Evolutionary conservation across 53 echinoderm and acorn worm species (phyloP), one percentile per base, ranked within the genome.

Genomic region (Temnopleurus reevesii): DNA sequence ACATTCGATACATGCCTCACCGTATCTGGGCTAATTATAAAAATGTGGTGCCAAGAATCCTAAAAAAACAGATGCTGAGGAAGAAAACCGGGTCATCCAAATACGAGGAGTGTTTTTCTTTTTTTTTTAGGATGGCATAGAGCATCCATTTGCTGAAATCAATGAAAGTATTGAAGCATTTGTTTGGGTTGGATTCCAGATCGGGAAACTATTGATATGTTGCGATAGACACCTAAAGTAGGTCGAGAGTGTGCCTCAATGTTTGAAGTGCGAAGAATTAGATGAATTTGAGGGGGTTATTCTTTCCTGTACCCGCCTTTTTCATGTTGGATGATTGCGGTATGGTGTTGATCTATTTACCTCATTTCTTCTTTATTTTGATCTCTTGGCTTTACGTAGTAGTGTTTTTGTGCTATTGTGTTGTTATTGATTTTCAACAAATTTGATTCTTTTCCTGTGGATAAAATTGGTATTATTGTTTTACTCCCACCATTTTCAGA

Each of bases 21-120:
- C 18, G 71, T 13, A 71, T 71, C 71, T 71, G 13, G 71, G 71
- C 21, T 71, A 71, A 71, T 71, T 71, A 71, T 71, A 41, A 41
- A n/a, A 7, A 71, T 21, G 21, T 41, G 71, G 41, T 71, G 71
- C 38, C 71, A 1, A 2, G 41, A 38, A 71, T 71, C 71, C 71
- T 41, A 21, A 71, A 71, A 71, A 71, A 38, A 71, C 21, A 36
- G 71, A 71, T 41, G 71, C n/a, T 41, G 41, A 21, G 41, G 41
- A 71, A 38, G 8, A 21, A 71, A 71, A 71, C 71, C 6, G 41
- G 71, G 71, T 41, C 71, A 71, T 71, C 71, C 12, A 71, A 71
- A 71, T 18, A 71, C 36, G 71, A 38, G 71, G 71, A 41, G 71
- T 71, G 41, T 71, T 71, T 38, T 71, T 41, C 71, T 71, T 43